Conservation (phyloP, 2,888 invertebrate species). For the Nesidiocoris tenuis region DNA sequence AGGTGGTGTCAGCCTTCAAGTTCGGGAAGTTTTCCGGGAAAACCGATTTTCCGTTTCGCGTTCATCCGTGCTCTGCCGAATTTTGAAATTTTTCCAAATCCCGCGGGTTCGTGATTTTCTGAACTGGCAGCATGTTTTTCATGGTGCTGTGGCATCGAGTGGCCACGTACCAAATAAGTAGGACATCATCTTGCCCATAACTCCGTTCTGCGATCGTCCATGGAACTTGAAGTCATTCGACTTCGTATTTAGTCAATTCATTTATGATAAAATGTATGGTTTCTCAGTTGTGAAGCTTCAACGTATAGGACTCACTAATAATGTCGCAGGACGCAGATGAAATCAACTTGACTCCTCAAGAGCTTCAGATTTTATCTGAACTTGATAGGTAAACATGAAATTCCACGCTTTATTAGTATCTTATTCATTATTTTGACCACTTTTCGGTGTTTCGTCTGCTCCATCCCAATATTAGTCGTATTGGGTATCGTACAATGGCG, state of each 20-base stretch:
- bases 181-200: too few relatives aligned
- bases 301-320: background rate
- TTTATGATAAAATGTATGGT: constrained; percentile 18
- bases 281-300: background rate
- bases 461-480: too few relatives aligned
- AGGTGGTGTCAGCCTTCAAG: background rate
- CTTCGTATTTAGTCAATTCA: too few relatives aligned
- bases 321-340: constrained; percentile 65
- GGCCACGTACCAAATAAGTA: too few relatives aligned
- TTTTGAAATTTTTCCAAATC: background rate
- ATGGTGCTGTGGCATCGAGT: too few relatives aligned
- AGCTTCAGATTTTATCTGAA: constrained; percentile 81
- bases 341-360: constrained; percentile 74
- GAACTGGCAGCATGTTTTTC: background rate
- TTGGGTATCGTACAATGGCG: background rate
- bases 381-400: constrained; percentile 84
- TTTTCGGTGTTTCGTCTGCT: too few relatives aligned
- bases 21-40: background rate
- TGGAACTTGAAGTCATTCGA: too few relatives aligned
- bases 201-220: too few relatives aligned
- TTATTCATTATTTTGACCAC: constrained; percentile 16
- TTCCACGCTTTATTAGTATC: too few relatives aligned
- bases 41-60: background rate
- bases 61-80: background rate
- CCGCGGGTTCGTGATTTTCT: background rate